Conservation (phyloP, 2,797 vertebrate genomes). For the Sebastes alutus region DNA sequence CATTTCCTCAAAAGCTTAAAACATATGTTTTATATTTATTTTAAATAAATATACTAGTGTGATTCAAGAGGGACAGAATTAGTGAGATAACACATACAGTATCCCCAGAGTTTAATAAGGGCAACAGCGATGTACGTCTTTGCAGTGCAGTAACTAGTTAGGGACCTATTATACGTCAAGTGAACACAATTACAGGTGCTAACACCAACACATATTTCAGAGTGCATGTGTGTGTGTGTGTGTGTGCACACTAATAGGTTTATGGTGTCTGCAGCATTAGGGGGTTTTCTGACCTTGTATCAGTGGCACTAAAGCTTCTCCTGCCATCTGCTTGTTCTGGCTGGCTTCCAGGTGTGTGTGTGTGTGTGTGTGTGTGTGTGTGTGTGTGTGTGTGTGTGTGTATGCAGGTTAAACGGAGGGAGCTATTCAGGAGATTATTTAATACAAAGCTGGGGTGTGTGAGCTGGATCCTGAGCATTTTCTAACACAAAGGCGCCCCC, state of each 20-base stretch:
- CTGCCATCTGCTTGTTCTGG: conserved; percentile 51
- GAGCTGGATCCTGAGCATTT: neutral
- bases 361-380: neutral
- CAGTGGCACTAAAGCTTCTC: conserved; percentile 36
- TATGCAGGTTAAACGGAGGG: neutral
- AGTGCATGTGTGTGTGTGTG: too few species aligned
- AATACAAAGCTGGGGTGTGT: neutral
- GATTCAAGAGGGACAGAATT: neutral
- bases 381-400: neutral
- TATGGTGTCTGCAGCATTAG: conserved; percentile 46
- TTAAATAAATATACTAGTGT: neutral
- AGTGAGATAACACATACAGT: neutral
- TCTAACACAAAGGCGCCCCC: conserved; percentile 33
- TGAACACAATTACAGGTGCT: neutral
- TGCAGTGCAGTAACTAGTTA: too few species aligned
- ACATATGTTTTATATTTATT: neutral
- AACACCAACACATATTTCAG: neutral
- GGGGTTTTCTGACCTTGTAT: conserved; percentile 44
- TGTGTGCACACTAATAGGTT: conserved; percentile 21
- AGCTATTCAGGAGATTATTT: neutral
- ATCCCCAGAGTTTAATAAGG: neutral
- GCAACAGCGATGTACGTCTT: neutral
- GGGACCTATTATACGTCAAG: too few species aligned
- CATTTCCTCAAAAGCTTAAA: neutral
- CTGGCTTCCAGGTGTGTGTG: conserved; percentile 32